phyloP scores from a whole-genome alignment of 2,797 vertebrate species.

The Girardinus metallicus region DNA sequence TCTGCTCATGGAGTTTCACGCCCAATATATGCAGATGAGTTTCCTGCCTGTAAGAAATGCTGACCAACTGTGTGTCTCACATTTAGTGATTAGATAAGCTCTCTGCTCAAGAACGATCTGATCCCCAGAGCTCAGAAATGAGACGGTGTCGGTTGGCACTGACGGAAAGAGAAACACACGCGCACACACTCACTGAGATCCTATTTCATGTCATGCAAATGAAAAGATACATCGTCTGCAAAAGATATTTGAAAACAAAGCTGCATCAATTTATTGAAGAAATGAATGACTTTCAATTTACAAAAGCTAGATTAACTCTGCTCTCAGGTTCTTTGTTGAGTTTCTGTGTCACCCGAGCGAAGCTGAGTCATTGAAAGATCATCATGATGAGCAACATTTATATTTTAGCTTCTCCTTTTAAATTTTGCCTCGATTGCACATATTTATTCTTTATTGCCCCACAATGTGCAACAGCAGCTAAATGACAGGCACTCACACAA shows the following conservation, averaged over 20 bases:
- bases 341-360: neutral
- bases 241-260: neutral
- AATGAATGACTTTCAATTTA: neutral
- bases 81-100: conserved; percentile 14
- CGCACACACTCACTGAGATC: neutral
- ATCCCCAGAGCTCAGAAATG: conserved; percentile 8
- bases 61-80: conserved; percentile 2
- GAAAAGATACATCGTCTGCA: neutral
- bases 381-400: neutral
- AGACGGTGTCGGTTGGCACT: conserved; percentile 6
- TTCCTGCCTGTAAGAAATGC: conserved; percentile 17
- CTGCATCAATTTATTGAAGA: neutral
- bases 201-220: conserved; percentile 2
- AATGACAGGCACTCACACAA: no score
- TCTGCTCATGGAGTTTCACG: neutral
- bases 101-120: conserved; percentile 9
- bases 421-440: neutral
- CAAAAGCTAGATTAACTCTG: neutral
- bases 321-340: neutral
- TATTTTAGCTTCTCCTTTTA: neutral
- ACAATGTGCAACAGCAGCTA: no score
- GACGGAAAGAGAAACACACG: neutral
- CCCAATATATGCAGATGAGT: conserved; percentile 8
- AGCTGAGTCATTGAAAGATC: conserved; percentile 7
- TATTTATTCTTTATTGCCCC: neutral